Evolutionary conservation across 35 echinoderm and acorn worm genomes (phyloP).

Genomic region (Nesometra sesokonis): DNA sequence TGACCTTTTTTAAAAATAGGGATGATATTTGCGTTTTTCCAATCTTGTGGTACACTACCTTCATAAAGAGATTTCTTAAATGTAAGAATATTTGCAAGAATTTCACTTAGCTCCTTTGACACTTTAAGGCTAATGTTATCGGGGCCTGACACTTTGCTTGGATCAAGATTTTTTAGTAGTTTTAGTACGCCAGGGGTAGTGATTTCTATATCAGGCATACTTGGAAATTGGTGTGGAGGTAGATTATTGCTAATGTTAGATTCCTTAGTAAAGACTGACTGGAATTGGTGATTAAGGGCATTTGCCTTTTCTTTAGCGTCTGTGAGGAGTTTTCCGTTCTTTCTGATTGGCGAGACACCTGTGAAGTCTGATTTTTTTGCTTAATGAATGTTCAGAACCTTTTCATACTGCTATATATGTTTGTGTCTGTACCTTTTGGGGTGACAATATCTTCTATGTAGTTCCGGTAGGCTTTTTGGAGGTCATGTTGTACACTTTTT

Average conservation of each 20-base stretch:
- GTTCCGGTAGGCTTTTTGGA: too few species aligned
- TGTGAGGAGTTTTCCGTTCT: too few species aligned
- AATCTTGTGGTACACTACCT: slow-evolving; percentile 28
- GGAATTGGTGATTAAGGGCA: too few species aligned
- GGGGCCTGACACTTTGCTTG: neutral
- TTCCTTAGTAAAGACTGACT: too few species aligned
- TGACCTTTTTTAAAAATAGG: slow-evolving; percentile 59
- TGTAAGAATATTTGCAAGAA: neutral
- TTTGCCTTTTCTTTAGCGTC: too few species aligned
- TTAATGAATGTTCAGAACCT: neutral
- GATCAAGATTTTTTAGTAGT: neutral
- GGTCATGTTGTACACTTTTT: too few species aligned
- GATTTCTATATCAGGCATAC: neutral
- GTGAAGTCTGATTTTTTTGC: too few species aligned
- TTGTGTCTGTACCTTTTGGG: too few species aligned
- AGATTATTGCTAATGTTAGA: neutral
- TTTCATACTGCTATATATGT: neutral
- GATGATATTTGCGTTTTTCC: slow-evolving; percentile 42
- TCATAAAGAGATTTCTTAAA: neutral
- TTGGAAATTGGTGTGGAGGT: neutral
- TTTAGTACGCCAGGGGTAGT: neutral
- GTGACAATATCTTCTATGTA: too few species aligned
- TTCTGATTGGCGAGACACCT: too few species aligned
- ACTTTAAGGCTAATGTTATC: neutral
- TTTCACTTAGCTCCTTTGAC: neutral